phyloP scores from a whole-genome alignment of 2,797 vertebrate species.

The Brachyrhaphis roseni region DNA sequence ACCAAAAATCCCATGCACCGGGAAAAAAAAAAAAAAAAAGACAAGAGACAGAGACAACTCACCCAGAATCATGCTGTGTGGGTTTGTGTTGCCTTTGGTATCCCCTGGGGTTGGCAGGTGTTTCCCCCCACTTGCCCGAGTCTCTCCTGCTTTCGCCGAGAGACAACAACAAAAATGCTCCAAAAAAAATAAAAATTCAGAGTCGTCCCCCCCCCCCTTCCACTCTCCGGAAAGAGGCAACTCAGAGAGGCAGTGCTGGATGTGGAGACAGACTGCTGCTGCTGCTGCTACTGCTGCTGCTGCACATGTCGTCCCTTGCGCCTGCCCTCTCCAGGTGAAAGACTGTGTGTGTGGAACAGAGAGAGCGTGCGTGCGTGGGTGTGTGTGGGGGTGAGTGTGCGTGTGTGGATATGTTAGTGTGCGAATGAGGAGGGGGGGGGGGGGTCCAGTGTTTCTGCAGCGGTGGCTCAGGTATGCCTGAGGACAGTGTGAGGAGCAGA shows the following conservation, averaged over 20 bases:
- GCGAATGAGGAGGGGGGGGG: constrained; percentile 21
- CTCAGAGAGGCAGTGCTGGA: constrained; percentile 75
- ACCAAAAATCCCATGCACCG: constrained; percentile 48
- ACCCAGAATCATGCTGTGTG: constrained; percentile 83
- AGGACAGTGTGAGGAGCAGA: constrained; percentile 64
- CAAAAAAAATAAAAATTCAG: constrained; percentile 54
- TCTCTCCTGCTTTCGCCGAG: constrained; percentile 56
- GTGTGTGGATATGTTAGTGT: constrained; percentile 17
- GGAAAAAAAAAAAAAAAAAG: constrained; percentile 27
- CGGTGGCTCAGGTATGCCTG: constrained; percentile 83
- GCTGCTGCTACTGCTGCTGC: constrained; percentile 56
- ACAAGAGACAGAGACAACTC: constrained; percentile 65
- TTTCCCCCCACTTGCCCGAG: constrained; percentile 47
- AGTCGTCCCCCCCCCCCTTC: constrained; percentile 44
- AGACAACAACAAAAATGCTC: constrained; percentile 66
- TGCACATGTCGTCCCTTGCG: constrained; percentile 77
- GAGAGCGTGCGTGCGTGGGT: not conserved
- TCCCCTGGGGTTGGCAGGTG: constrained; percentile 59
- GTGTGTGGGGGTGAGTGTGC: not conserved
- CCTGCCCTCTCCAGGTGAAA: constrained; percentile 81
- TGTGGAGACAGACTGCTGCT: constrained; percentile 71
- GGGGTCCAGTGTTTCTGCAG: constrained; percentile 73
- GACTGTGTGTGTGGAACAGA: constrained; percentile 47
- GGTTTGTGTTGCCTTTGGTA: constrained; percentile 59
- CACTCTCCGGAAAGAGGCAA: constrained; percentile 69